These are phyloP conservation scores for Lasioglossum vierecki DNA, from an alignment of 2,888 invertebrate genomes.

Conservation along the genomic window DNA sequence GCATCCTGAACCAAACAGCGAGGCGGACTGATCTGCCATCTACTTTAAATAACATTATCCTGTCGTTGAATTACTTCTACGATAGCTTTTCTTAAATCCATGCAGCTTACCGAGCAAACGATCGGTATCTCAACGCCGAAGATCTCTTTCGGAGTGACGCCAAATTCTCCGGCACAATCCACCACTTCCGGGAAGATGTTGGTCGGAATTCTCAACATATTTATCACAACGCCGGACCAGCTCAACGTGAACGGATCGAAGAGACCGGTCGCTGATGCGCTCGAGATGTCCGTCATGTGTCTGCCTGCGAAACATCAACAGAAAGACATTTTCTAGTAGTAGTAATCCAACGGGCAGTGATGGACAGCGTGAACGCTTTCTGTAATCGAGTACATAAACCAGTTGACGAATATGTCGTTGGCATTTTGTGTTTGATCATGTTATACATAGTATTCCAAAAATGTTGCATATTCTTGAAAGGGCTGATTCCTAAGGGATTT, in stretches of 20 bases:
- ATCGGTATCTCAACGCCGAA: conserved; percentile 93
- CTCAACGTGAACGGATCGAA: conserved; percentile 95
- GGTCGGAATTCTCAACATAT: conserved; percentile 90
- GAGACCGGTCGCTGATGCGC: conserved; percentile 95
- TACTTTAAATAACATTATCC: conserved; percentile 75
- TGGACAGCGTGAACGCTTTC: background rate
- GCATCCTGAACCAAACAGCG: conserved; percentile 94
- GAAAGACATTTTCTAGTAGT: no score
- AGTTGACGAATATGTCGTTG: no score
- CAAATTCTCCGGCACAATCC: conserved; percentile 91
- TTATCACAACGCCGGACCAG: conserved; percentile 92
- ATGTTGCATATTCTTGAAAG: no score
- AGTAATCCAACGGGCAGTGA: no score
- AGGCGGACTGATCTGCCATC: conserved; percentile 95
- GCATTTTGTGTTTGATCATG: no score
- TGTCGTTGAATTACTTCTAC: background rate
- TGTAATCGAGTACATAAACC: no score
- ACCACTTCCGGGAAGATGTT: conserved; percentile 92
- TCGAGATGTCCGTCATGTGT: conserved; percentile 95
- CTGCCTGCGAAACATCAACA: conserved; percentile 67
- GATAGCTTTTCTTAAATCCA: background rate
- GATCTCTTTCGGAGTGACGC: conserved; percentile 87
- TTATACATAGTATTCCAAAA: no score
- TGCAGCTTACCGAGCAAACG: conserved; percentile 88
- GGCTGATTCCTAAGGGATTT: no score